Evolutionary conservation across 2,797 vertebrate genomes (phyloP).

Genomic region (Ispidina picta): DNA sequence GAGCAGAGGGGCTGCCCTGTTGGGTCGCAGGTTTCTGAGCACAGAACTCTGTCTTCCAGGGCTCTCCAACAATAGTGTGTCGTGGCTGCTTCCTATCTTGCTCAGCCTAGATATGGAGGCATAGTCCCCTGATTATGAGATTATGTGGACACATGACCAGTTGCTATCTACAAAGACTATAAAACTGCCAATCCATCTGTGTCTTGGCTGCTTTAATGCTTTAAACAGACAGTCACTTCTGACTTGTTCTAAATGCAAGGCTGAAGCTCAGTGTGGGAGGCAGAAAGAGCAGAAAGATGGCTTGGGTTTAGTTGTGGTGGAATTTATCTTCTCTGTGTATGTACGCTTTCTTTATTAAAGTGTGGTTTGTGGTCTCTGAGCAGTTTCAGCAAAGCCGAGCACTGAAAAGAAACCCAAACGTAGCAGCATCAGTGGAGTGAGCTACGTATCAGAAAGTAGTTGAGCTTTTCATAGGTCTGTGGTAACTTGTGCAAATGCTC

Average conservation of each 20-base stretch:
- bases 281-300: background rate
- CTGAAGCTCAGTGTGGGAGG: background rate
- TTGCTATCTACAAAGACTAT: background rate
- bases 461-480: background rate
- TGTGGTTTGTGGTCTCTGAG: constrained; percentile 10
- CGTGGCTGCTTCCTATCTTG: background rate
- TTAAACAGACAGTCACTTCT: background rate
- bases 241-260: background rate
- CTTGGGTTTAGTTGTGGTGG: background rate
- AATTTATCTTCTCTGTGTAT: background rate
- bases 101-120: background rate
- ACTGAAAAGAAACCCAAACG: background rate
- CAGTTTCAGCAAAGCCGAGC: background rate
- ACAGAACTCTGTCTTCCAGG: background rate
- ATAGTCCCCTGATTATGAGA: background rate
- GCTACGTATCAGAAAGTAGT: background rate
- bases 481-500: background rate
- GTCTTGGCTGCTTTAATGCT: background rate
- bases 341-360: constrained; percentile 4
- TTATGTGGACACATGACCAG: background rate
- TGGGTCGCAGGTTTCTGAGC: background rate
- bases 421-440: background rate
- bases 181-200: background rate
- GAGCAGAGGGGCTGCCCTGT: fast-evolving
- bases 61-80: background rate